Evolutionary conservation across 2,888 invertebrate species (phyloP), one percentile per base, ranked within the genome.

Genomic region (Drosophila neotestacea): DNA sequence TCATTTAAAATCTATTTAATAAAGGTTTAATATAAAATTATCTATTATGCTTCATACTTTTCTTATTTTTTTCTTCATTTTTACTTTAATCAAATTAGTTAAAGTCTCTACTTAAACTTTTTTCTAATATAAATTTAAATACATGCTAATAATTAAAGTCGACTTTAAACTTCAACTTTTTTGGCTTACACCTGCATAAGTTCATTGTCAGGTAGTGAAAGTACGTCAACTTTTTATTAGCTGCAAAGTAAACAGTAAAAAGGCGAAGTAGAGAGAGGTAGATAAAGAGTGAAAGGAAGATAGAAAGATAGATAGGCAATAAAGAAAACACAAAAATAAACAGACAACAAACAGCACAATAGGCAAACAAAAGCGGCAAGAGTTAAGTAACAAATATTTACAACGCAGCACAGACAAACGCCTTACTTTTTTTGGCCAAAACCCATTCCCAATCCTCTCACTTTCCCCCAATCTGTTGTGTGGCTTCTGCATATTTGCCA

Each of bases 361-460:
- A 28, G 52, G 66, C 83, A 88, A 88, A 85, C 74, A 81, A 70
- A 36, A 34, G 69, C 71, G 84, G 84, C 79, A 85, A 86, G 88
- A 85, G 88, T 88, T 86, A 75, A 76, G 84, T 81, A 81, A 83
- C 85, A 85, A 88, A 85, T 88, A 85, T 88, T 85, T 88, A 86
- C 88, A 80, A 56, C 79, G 63, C 77, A 70, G 52, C 73, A 48
- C 59, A 59, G 67, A 48, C 82, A 65, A 44, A 46, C 66, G 50
- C 36, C 28, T 36, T 3, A 11, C 16, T n/a, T 6, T 22, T 6
- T 13, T 28, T 22, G 50, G 34, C 60, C 28, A 42, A 42, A n/a
- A 28, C 39, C 34, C 48, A 13, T 28, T 22, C 41, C 13, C 11
- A 50, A 16, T 4, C 10, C 0, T 10, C 9, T 7, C 6, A 6